These are phyloP conservation scores for Cerastis rubricosa DNA, from an alignment of 2,888 invertebrate genomes.

Conservation along the genomic window DNA sequence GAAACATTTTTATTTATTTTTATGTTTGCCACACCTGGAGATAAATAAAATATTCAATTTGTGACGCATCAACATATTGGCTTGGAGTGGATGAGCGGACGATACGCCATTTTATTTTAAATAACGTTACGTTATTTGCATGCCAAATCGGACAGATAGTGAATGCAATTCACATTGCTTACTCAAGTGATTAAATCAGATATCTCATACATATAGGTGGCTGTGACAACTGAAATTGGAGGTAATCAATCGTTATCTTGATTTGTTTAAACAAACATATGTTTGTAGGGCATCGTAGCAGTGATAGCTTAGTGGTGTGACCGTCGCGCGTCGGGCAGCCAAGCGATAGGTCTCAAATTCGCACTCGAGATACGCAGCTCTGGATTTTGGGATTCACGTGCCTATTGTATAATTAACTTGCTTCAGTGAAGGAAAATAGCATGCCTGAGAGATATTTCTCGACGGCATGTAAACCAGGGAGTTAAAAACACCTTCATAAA, in stretches of 20 bases:
- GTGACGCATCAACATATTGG: conserved; percentile 39
- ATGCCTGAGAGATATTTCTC: too few relatives aligned
- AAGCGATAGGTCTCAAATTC: too few relatives aligned
- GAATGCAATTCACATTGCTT: conserved; percentile 38
- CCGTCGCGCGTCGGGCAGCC: too few relatives aligned
- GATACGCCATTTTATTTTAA: conserved; percentile 50
- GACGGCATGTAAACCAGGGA: too few relatives aligned
- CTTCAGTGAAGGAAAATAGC: too few relatives aligned
- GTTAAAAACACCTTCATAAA: too few relatives aligned
- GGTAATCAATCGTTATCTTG: background rate
- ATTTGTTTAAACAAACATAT: conserved; percentile 7
- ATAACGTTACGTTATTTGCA: conserved; percentile 52
- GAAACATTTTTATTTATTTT: conserved; percentile 41
- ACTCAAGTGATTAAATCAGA: conserved; percentile 40
- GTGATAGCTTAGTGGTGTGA: too few relatives aligned
- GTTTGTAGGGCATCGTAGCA: background rate
- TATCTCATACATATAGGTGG: conserved; percentile 13
- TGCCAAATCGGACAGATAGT: conserved; percentile 45
- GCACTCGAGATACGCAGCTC: too few relatives aligned
- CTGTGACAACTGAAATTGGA: conserved; percentile 14
- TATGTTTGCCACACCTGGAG: conserved; percentile 30
- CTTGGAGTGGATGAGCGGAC: conserved; percentile 26
- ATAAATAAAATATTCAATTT: conserved; percentile 62
- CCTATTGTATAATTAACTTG: too few relatives aligned
- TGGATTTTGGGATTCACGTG: too few relatives aligned